Percentiles rank a stretch among this genome's conserved stretches.
These are phyloP conservation scores for Phalangium opilio DNA, from an alignment of 2,888 invertebrate genomes.

Conservation along the genomic window DNA sequence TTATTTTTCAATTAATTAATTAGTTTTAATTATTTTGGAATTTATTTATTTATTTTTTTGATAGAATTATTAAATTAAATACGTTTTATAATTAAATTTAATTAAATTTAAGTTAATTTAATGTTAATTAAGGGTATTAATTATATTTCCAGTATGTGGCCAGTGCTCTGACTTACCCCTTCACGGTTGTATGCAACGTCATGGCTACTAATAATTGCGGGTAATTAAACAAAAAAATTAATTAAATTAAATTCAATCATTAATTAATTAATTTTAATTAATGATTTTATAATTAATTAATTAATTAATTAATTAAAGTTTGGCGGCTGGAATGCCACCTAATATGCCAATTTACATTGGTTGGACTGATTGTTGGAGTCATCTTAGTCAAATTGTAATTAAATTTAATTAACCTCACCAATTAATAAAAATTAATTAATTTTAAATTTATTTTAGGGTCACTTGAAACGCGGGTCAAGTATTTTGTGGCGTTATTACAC, in stretches of 20 bases:
- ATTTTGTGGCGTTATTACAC: constrained; percentile 51
- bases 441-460: constrained; percentile 26
- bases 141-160: constrained; percentile 46
- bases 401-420: background rate
- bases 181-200: constrained; percentile 76
- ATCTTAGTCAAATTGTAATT: constrained; percentile 36
- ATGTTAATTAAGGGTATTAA: background rate
- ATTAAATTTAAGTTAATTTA: background rate
- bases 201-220: constrained; percentile 59
- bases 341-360: constrained; percentile 61
- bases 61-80: too few relatives aligned
- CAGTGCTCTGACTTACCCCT: constrained; percentile 72
- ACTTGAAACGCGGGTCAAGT: constrained; percentile 73
- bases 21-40: too few relatives aligned
- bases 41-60: too few relatives aligned
- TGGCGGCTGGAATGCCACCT: constrained; percentile 66
- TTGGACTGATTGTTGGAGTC: constrained; percentile 73
- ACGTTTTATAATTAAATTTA: background rate
- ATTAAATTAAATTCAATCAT: too few relatives aligned
- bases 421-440: background rate
- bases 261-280: background rate
- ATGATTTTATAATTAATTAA: too few relatives aligned
- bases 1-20: too few relatives aligned
- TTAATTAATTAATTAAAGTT: constrained; percentile 34
- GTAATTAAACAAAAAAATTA: constrained; percentile 11